These are phyloP conservation scores for Protosalanx chinensis DNA, from an alignment of 2,797 vertebrate species.

Conservation along the genomic window DNA sequence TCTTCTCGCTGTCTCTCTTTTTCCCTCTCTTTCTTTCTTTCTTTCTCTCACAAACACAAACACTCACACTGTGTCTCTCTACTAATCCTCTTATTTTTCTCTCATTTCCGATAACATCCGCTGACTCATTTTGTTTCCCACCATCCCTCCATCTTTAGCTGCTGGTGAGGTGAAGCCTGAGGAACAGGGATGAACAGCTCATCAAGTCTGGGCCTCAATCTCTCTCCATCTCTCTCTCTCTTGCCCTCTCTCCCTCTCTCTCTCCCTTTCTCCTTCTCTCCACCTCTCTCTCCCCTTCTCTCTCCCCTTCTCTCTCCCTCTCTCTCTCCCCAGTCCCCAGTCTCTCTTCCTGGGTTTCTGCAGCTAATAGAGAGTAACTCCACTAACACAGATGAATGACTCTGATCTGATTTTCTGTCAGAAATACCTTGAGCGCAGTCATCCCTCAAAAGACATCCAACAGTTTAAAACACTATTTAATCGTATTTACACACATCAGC, in stretches of 20 bases:
- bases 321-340: slow-evolving; percentile 12
- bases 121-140: slow-evolving; percentile 5
- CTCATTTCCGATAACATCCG: background rate
- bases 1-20: background rate
- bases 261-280: background rate
- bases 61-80: background rate
- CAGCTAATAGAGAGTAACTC: background rate
- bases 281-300: slow-evolving; percentile 14
- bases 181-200: background rate
- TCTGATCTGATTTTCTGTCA: background rate
- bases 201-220: background rate
- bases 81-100: background rate
- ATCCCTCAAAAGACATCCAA: background rate
- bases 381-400: background rate
- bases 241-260: background rate
- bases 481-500: background rate
- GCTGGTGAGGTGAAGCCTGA: background rate
- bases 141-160: background rate
- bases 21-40: background rate
- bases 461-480: background rate
- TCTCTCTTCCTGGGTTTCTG: background rate
- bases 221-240: background rate
- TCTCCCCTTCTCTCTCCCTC: slow-evolving; percentile 10
- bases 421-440: no score
- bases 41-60: no score